Base-by-base conservation (phyloP, 1,140 invertebrate genomes). In the Habropoda laboriosa region DNA sequence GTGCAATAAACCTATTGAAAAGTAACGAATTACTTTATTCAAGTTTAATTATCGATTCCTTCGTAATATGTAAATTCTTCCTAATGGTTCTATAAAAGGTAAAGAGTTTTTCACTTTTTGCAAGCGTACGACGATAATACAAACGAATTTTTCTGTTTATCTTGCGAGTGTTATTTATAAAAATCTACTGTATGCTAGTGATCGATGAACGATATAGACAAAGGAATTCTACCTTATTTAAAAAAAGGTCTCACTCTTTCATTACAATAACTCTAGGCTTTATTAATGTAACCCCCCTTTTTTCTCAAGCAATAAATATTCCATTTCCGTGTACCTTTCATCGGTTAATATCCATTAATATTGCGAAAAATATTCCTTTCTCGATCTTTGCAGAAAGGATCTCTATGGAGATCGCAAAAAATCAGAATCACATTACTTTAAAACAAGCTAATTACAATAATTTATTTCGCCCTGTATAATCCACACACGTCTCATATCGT, bases 271-370 rank as follows among this genome's bases (percentile, higher is more conserved):
- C 45, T 66, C 51, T 68, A 76, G 73, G 35, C 51, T 76, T 76
- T 76, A 76, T 76, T 74, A n/a, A 24, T 53, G 30, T 55, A 57
- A 68, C 51, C 63, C 51, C 5, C 12, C 18, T 27, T 21, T 32
- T n/a, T 35, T 45, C 40, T 57, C 40, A 76, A 76, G 63, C 73
- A 67, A 76, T 68, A 76, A 76, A 76, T 76, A 76, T 76, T 68
- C 35, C 16, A 53, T 32, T 66, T 51, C 0, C 27, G 49, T 21
- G 18, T 72, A 58, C 51, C n/a, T 5, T 30, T 42, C 2, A 21
- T 27, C 21, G 8, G 40, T 49, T 18, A 13, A 51, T 74, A 67
- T 38, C n/a, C n/a, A 40, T 24, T 38, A 38, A 49, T 40, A 16
- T 73, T 35, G 57, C 71, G 10, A 49, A 74, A 47, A 68, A 67